A percentile compares a stretch with the other conserved stretches of the same genome.
Conservation (phyloP, 2,797 vertebrate genomes). For the Adrianichthys oophorus region DNA sequence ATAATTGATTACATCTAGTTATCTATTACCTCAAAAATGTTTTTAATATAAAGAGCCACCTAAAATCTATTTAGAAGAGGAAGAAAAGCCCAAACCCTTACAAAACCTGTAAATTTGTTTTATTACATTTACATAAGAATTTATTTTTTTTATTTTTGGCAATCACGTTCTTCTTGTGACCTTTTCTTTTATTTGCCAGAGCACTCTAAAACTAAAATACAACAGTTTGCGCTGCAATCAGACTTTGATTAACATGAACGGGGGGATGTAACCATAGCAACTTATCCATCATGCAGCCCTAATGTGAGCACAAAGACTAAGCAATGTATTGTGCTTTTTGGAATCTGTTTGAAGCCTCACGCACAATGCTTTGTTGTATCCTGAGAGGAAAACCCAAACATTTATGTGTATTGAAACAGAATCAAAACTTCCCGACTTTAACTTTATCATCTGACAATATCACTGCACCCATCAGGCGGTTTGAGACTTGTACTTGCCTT, state of each 20-base stretch:
- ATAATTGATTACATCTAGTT: too few species aligned
- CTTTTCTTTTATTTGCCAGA: constrained; percentile 17
- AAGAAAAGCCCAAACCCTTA: background rate
- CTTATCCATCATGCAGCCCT: constrained; percentile 25
- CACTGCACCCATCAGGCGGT: background rate
- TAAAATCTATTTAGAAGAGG: too few species aligned
- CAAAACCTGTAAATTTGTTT: background rate
- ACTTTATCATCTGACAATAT: background rate
- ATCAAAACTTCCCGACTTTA: background rate
- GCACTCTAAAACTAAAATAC: constrained; percentile 13
- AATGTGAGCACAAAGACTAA: constrained; percentile 32
- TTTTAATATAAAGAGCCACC: too few species aligned
- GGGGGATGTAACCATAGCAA: constrained; percentile 58
- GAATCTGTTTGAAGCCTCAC: constrained; percentile 44
- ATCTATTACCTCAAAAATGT: too few species aligned
- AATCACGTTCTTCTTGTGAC: background rate
- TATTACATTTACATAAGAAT: constrained; percentile 15
- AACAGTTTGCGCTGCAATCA: constrained; percentile 44
- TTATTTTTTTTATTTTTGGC: constrained; percentile 1
- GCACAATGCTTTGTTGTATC: constrained; percentile 12
- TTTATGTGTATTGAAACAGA: background rate
- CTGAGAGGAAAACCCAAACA: constrained; percentile 11
- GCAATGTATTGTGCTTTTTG: constrained; percentile 25
- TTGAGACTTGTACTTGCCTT: background rate
- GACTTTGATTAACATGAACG: constrained; percentile 44